Conservation (phyloP, 1,140 invertebrate species). For the Bombus turneri region DNA sequence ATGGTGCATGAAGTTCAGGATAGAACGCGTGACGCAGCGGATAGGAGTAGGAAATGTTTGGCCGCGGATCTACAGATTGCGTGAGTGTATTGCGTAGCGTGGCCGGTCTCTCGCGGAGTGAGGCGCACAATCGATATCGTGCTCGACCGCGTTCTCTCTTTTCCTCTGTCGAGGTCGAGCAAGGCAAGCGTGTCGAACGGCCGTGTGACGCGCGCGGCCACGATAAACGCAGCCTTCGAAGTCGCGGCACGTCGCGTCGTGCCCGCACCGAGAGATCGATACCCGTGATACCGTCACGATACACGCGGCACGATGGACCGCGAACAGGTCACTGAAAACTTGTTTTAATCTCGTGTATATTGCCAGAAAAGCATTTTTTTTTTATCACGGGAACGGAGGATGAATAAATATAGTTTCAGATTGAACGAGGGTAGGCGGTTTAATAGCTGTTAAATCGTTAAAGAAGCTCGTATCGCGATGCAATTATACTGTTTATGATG, state of each 20-base stretch:
- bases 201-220: background rate
- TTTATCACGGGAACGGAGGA: background rate
- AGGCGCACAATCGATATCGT: slow-evolving; percentile 42
- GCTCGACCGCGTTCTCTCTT: slow-evolving; percentile 1
- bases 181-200: slow-evolving; percentile 18
- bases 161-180: slow-evolving; percentile 5
- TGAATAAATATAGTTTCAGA: background rate
- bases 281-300: background rate
- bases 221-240: slow-evolving; percentile 16
- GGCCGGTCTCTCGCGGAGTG: background rate
- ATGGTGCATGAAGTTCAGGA: slow-evolving; percentile 23
- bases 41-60: slow-evolving; percentile 32
- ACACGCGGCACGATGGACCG: slow-evolving; percentile 13
- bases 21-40: slow-evolving; percentile 11
- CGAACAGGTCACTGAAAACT: background rate
- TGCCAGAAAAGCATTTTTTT: background rate
- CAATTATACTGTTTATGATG: no score
- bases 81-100: slow-evolving; percentile 45
- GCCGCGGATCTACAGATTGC: slow-evolving; percentile 37
- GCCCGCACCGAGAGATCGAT: slow-evolving; percentile 13
- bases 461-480: no score
- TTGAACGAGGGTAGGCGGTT: background rate
- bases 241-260: slow-evolving; percentile 6
- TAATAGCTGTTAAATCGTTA: background rate
- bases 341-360: background rate